Evolutionary conservation across 1,140 invertebrate genomes (phyloP), one percentile per base, ranked within the genome.

Genomic region (Drosophila guanche): DNA sequence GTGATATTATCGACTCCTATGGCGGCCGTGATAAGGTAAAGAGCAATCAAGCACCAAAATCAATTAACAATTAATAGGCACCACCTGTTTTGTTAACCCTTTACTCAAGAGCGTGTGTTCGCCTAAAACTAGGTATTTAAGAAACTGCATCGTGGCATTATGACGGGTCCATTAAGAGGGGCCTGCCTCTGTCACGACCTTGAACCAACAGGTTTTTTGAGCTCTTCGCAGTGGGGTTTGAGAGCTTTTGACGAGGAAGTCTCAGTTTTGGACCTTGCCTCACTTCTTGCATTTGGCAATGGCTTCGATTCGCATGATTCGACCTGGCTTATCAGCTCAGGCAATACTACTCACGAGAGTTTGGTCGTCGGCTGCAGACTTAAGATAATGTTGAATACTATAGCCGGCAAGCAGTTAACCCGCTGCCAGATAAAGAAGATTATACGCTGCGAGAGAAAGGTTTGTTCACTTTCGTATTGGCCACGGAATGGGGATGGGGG

Each of bases 11-110:
- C 43, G 92, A 93, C 55, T 92, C 92, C n/a, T 93, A 93, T 75
- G 93, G 92, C 70, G 93, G 93, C 8, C 89, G 93, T 62, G 93
- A 93, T 90, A 93, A 93, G 92, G 93, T 93, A 90, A 90, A 3
- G n/a, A 12, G 40, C 12, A 33, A 48, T 22, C 10, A 12, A n/a
- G 5, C 4, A 47, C 1, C 10, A 10, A 40, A 68, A 40, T 47
- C 43, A 47, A 41, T 68, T 69, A 25, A 2, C 63, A 23, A 37
- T 40, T 27, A 25, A 47, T 47, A 40, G 2, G 25, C 33, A 67
- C 41, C 45, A 74, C 45, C 69, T 56, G 46, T 73, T 63, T 33
- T 72, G 33, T 50, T 71, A 62, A 72, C 55, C 1, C 50, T 43
- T 61, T 42, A 12, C 3, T 37, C 4, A 37, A 37, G 8, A 23